Evolutionary conservation across 2,888 invertebrate species (phyloP).

Genomic region (Leptinotarsa peninsularis): DNA sequence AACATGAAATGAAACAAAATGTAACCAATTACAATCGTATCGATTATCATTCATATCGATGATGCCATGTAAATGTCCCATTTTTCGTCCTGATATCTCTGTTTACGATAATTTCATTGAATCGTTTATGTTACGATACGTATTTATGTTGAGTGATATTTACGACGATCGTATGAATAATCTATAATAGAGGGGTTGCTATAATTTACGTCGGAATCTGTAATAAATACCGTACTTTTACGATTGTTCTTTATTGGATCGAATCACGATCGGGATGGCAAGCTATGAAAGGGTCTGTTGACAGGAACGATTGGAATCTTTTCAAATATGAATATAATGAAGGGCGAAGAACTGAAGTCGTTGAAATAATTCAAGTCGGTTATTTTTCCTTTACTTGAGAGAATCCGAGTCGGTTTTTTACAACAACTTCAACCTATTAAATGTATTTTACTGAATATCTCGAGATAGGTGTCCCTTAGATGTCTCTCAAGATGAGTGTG

Average conservation of each 20-base stretch:
- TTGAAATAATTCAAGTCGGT: no score
- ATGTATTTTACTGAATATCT: no score
- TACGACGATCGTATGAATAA: neutral
- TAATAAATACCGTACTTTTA: neutral
- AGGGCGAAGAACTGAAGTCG: no score
- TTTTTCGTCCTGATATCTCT: neutral
- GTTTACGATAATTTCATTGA: conserved; percentile 1
- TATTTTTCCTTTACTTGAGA: no score
- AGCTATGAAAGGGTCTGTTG: neutral
- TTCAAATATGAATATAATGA: neutral
- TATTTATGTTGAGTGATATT: neutral
- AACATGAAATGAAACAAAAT: neutral
- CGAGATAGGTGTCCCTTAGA: no score
- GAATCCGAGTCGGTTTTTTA: no score
- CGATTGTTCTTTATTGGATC: conserved; percentile 1
- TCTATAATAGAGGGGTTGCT: conserved; percentile 1
- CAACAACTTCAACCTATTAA: no score
- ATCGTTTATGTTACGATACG: conserved; percentile 1
- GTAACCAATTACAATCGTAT: neutral
- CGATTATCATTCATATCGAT: neutral
- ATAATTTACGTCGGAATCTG: neutral
- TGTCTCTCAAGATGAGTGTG: no score
- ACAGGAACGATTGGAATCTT: neutral
- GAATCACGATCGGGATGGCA: neutral
- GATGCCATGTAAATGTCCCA: neutral